Evolutionary conservation across 2,797 vertebrate genomes (phyloP).

Genomic region (Rhinophrynus dorsalis): DNA sequence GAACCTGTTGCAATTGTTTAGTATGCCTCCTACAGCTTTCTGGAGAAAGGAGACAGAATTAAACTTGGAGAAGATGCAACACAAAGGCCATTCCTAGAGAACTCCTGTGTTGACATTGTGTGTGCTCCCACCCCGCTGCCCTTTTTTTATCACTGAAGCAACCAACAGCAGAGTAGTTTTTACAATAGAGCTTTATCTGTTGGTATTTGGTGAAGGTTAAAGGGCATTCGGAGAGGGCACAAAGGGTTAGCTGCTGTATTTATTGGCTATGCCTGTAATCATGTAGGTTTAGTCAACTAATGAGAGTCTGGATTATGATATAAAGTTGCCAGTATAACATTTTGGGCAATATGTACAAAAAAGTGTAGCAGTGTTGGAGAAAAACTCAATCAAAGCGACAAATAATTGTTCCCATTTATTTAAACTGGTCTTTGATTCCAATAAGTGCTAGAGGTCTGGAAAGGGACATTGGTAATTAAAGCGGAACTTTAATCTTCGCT

Average conservation of each 20-base stretch:
- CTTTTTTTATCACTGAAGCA: constrained; percentile 4
- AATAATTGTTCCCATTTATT: too few species aligned
- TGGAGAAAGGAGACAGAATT: background rate
- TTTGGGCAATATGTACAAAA: too few species aligned
- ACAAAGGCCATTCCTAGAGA: constrained; percentile 16
- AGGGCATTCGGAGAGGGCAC: constrained; percentile 6
- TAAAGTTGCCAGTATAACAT: too few species aligned
- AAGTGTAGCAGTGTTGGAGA: too few species aligned
- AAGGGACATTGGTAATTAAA: too few species aligned
- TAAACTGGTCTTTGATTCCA: too few species aligned
- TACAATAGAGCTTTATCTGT: constrained; percentile 42
- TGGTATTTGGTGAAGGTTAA: constrained; percentile 37
- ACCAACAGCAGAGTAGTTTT: constrained; percentile 15
- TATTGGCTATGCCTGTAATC: background rate
- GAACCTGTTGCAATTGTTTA: too few species aligned
- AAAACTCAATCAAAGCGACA: too few species aligned
- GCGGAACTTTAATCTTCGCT: too few species aligned
- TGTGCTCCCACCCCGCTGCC: background rate
- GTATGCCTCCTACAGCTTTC: background rate
- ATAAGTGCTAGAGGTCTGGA: too few species aligned
- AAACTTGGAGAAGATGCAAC: background rate
- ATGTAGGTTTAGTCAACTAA: too few species aligned
- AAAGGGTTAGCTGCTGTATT: constrained; percentile 17
- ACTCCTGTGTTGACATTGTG: constrained; percentile 40
- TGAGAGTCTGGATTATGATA: too few species aligned